Evolutionary conservation across 1,140 invertebrate genomes (phyloP).

Genomic region (Drosophila pandora): DNA sequence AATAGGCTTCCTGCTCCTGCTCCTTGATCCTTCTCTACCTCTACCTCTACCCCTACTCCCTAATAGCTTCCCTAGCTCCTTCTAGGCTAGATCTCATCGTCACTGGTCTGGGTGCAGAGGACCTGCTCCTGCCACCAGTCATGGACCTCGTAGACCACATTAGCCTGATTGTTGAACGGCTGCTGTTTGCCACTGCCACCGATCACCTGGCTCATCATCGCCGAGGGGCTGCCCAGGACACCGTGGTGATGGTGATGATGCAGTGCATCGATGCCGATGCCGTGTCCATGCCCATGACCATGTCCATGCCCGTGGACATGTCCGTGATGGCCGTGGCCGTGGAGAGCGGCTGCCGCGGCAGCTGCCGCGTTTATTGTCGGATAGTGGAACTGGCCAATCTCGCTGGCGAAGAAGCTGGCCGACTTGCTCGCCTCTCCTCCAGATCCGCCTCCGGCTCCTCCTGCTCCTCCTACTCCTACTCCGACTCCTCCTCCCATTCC

Average conservation of each 20-base stretch:
- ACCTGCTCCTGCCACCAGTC: constrained; percentile 89
- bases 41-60: neutral
- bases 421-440: constrained; percentile 39
- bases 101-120: constrained; percentile 85
- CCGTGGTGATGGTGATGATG: constrained; percentile 46
- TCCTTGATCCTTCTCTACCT: neutral
- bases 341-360: constrained; percentile 18
- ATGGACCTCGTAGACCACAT: constrained; percentile 86
- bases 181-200: constrained; percentile 77
- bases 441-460: neutral
- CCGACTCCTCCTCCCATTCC: neutral
- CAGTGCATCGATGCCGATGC: neutral
- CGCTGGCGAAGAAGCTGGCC: constrained; percentile 59
- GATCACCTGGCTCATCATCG: constrained; percentile 78
- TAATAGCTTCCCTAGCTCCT: neutral
- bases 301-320: constrained; percentile 11
- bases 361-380: constrained; percentile 58
- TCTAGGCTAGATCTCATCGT: constrained; percentile 84
- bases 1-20: constrained; percentile 13
- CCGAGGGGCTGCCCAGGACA: constrained; percentile 71
- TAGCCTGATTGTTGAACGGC: constrained; percentile 85
- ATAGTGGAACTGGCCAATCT: constrained; percentile 77
- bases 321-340: constrained; percentile 23
- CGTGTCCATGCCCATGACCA: constrained; percentile 9
- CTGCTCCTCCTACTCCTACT: neutral